phyloP scores from a whole-genome alignment of 1,140 invertebrate species.

The Limonius californicus region DNA sequence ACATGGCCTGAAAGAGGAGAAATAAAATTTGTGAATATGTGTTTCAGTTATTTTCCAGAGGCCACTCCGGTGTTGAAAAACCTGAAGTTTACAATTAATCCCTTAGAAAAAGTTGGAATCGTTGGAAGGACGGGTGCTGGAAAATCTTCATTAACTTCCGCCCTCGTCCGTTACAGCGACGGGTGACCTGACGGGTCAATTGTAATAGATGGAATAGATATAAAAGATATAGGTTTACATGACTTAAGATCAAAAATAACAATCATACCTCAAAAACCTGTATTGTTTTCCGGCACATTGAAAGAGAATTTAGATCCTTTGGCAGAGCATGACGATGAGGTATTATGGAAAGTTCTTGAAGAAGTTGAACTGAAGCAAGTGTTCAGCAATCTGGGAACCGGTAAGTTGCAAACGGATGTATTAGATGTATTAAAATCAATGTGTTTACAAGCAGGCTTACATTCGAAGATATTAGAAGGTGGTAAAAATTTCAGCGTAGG shows the following conservation, averaged over 20 bases:
- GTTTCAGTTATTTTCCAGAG: conserved; percentile 41
- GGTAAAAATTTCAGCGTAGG: conserved; percentile 56
- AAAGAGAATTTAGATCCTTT: conserved; percentile 83
- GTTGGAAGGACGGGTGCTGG: conserved; percentile 76
- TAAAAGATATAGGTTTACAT: conserved; percentile 58
- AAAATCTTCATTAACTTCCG: conserved; percentile 72
- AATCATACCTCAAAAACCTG: conserved; percentile 78
- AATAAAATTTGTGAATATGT: not conserved
- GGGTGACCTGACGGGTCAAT: conserved; percentile 68
- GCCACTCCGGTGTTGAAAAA: conserved; percentile 63
- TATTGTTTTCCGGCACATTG: conserved; percentile 71
- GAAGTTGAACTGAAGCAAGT: conserved; percentile 35
- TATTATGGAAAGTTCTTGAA: conserved; percentile 61
- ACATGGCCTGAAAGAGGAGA: conserved; percentile 52
- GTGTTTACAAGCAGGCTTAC: conserved; percentile 45
- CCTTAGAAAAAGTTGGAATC: conserved; percentile 62
- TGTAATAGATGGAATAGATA: conserved; percentile 65
- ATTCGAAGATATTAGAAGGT: conserved; percentile 40
- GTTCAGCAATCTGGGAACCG: conserved; percentile 30
- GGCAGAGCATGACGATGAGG: conserved; percentile 57
- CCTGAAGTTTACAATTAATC: conserved; percentile 56
- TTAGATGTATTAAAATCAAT: conserved; percentile 58
- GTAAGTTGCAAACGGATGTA: not conserved
- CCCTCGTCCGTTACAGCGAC: conserved; percentile 65
- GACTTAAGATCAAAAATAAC: conserved; percentile 67